Evolutionary conservation across 1,140 invertebrate genomes (phyloP).

Genomic region (Formica exsecta): DNA sequence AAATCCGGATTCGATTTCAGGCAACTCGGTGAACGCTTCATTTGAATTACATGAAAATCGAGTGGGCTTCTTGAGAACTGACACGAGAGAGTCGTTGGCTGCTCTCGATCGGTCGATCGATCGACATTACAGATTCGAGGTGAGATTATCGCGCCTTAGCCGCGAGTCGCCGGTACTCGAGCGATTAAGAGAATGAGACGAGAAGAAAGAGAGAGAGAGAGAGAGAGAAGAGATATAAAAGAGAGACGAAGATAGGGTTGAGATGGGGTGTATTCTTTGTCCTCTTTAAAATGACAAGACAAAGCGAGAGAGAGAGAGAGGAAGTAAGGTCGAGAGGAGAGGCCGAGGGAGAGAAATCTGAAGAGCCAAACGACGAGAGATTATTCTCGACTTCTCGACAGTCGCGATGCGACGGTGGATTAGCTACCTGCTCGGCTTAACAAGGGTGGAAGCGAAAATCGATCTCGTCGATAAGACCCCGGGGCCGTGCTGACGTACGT

Average conservation of each 20-base stretch:
- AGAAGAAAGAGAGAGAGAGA: not conserved
- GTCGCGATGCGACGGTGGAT: slow-evolving; percentile 72
- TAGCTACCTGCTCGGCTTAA: slow-evolving; percentile 64
- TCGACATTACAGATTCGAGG: slow-evolving; percentile 69
- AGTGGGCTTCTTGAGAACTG: slow-evolving; percentile 61
- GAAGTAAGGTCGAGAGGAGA: not conserved
- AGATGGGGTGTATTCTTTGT: slow-evolving; percentile 69
- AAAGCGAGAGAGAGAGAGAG: slow-evolving; percentile 17
- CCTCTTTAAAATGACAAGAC: slow-evolving; percentile 55
- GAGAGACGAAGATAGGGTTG: slow-evolving; percentile 3
- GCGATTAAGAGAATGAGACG: slow-evolving; percentile 39
- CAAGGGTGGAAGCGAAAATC: slow-evolving; percentile 64
- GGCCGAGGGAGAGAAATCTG: slow-evolving; percentile 33
- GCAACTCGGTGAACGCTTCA: slow-evolving; percentile 59
- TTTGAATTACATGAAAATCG: slow-evolving; percentile 78
- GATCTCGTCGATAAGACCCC: slow-evolving; percentile 60
- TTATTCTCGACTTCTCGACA: slow-evolving; percentile 69
- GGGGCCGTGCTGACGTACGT: not conserved
- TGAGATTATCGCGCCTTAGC: slow-evolving; percentile 77
- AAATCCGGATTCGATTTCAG: slow-evolving; percentile 54
- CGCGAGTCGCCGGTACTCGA: slow-evolving; percentile 78
- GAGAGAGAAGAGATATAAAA: not conserved
- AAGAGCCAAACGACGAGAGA: slow-evolving; percentile 72
- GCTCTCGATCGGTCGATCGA: slow-evolving; percentile 77
- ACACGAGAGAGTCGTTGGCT: slow-evolving; percentile 36